Conservation (phyloP, 2,888 invertebrate genomes). For the Nomada fabriciana region DNA sequence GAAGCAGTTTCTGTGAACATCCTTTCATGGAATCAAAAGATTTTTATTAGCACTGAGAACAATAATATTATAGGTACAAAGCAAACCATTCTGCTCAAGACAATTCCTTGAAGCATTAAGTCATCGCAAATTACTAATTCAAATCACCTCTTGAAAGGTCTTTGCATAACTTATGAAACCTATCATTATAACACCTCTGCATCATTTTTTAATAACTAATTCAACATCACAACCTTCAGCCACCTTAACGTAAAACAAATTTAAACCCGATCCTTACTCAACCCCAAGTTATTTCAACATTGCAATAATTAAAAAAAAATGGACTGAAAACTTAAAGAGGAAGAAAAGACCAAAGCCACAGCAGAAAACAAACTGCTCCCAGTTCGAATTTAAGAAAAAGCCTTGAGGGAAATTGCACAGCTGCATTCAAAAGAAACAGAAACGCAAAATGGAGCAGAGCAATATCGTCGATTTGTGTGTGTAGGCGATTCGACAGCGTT, state of each 20-base stretch:
- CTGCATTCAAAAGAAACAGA: not conserved
- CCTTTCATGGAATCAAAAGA: not conserved
- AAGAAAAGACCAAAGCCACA: too few species aligned
- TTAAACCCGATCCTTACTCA: too few species aligned
- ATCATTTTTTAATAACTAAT: slow-evolving; percentile 2
- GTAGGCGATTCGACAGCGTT: slow-evolving; percentile 62
- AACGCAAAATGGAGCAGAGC: slow-evolving; percentile 15
- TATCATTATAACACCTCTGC: not conserved
- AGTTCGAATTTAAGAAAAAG: too few species aligned
- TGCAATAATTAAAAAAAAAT: too few species aligned
- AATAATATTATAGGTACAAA: slow-evolving; percentile 3
- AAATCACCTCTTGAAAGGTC: slow-evolving; percentile 14
- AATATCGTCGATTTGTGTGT: not conserved
- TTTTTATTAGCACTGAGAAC: not conserved
- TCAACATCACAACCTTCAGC: too few species aligned
- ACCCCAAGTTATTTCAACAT: too few species aligned
- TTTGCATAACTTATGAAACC: slow-evolving; percentile 9
- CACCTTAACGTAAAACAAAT: too few species aligned
- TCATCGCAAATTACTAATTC: slow-evolving; percentile 20
- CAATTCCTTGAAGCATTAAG: slow-evolving; percentile 27
- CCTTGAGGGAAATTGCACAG: not conserved
- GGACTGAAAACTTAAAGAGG: too few species aligned
- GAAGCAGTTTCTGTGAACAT: not conserved
- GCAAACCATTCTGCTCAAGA: not conserved
- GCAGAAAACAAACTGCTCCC: not conserved